phyloP scores from a whole-genome alignment of 1,140 invertebrate species.

The Drosophila athabasca region DNA sequence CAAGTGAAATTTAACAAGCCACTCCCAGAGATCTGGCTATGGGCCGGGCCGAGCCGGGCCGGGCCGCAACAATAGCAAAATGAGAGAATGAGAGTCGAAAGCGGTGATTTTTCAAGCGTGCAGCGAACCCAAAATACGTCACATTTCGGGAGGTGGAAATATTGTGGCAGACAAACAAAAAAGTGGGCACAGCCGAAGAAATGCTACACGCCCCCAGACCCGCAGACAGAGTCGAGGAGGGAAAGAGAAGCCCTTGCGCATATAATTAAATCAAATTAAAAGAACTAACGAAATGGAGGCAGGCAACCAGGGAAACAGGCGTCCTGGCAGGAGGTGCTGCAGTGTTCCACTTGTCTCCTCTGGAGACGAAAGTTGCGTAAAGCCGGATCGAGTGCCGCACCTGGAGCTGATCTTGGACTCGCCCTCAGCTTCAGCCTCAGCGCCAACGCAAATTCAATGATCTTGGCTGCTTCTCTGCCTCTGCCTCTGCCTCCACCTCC shows the following conservation, averaged over 20 bases:
- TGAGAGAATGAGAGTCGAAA: slow-evolving; percentile 51
- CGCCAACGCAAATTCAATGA: slow-evolving; percentile 76
- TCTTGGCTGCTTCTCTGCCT: neutral
- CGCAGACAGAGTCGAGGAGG: slow-evolving; percentile 19
- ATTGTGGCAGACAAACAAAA: slow-evolving; percentile 61
- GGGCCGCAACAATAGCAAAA: slow-evolving; percentile 50
- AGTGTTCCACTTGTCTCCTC: slow-evolving; percentile 68
- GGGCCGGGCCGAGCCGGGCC: neutral
- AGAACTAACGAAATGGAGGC: slow-evolving; percentile 26
- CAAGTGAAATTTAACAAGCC: slow-evolving; percentile 82
- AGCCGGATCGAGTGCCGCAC: slow-evolving; percentile 57
- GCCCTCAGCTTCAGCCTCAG: slow-evolving; percentile 50
- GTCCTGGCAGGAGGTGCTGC: slow-evolving; percentile 8
- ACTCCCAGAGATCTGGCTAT: slow-evolving; percentile 62
- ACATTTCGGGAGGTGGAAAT: slow-evolving; percentile 75
- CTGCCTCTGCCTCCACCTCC: neutral
- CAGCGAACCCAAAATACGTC: slow-evolving; percentile 72
- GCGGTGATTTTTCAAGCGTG: slow-evolving; percentile 68
- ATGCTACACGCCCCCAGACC: slow-evolving; percentile 50
- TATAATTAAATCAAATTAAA: slow-evolving; percentile 83
- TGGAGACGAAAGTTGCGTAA: slow-evolving; percentile 52
- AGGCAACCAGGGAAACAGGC: neutral
- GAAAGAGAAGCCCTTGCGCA: slow-evolving; percentile 41
- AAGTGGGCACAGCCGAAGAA: slow-evolving; percentile 68
- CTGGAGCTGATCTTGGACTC: slow-evolving; percentile 54